Conservation (phyloP, 2,113 vertebrate genomes). For the Colius striatus region DNA sequence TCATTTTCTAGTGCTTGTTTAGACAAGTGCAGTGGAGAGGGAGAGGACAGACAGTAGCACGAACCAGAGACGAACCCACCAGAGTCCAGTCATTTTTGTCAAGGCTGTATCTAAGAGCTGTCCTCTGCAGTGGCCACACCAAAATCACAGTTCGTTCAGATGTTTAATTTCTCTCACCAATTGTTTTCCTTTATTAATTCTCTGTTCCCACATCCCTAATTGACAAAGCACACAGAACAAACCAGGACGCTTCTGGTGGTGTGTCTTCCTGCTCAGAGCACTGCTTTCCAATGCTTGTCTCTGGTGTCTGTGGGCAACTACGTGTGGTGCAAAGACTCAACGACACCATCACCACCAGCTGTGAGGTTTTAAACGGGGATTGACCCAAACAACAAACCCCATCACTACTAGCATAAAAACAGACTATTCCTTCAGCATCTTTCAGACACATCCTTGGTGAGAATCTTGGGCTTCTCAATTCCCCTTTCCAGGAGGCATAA, state of each 20-base stretch:
- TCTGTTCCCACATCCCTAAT: not conserved
- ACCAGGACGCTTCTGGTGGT: not conserved
- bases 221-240: not conserved
- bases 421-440: not conserved
- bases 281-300: not conserved
- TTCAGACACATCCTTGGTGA: not conserved
- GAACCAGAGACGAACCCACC: not conserved
- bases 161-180: not conserved
- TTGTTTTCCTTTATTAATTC: not conserved
- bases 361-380: not conserved
- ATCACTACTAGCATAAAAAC: not conserved
- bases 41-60: not conserved
- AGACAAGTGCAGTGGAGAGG: not conserved
- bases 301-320: rapidly evolving
- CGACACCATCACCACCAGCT: not conserved
- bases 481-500: not conserved
- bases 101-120: not conserved
- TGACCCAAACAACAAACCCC: not conserved
- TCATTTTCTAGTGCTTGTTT: not conserved
- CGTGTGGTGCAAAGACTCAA: rapidly evolving
- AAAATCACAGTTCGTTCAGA: not conserved
- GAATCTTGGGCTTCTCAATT: not conserved
- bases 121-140: not conserved
- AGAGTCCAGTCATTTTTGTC: not conserved
- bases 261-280: not conserved